Percentiles rank a stretch among this genome's conserved stretches.
Conservation (phyloP, 2,888 invertebrate genomes). For the Drosophila affinis region DNA sequence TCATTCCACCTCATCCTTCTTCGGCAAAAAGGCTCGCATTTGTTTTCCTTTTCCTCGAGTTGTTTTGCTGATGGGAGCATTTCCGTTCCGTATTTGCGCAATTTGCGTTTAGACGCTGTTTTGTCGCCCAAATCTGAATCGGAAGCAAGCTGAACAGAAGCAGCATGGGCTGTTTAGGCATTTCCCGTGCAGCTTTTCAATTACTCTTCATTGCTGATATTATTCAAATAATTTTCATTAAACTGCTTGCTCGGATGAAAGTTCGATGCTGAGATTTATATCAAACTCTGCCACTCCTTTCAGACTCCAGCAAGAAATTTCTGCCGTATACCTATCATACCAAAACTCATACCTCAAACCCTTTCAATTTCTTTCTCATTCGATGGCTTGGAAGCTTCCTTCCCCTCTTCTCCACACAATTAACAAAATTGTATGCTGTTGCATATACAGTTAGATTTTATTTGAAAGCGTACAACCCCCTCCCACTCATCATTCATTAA, state of each 20-base stretch:
- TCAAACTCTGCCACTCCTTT: no score
- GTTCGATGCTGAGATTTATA: no score
- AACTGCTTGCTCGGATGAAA: background rate
- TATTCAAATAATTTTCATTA: conserved; percentile 9
- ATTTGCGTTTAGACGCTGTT: conserved; percentile 55
- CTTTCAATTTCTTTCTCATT: background rate
- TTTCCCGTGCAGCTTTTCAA: conserved; percentile 50
- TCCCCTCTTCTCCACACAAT: conserved; percentile 20
- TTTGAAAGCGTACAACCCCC: conserved; percentile 24
- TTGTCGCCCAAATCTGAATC: conserved; percentile 23
- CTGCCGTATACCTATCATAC: background rate
- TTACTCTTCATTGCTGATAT: conserved; percentile 10
- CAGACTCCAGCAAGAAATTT: background rate
- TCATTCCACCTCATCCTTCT: conserved; percentile 37
- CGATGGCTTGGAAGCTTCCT: conserved; percentile 2
- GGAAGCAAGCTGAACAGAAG: background rate
- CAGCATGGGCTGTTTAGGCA: conserved; percentile 8
- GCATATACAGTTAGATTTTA: conserved; percentile 25
- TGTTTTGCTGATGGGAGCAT: conserved; percentile 55
- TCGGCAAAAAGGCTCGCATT: conserved; percentile 35
- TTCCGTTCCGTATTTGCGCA: conserved; percentile 72
- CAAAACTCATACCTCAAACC: background rate
- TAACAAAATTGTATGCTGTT: conserved; percentile 36
- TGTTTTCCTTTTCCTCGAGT: conserved; percentile 22
- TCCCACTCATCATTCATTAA: conserved; percentile 5